Conservation (phyloP, 2,797 vertebrate species). For the Urosaurus nigricauda region DNA sequence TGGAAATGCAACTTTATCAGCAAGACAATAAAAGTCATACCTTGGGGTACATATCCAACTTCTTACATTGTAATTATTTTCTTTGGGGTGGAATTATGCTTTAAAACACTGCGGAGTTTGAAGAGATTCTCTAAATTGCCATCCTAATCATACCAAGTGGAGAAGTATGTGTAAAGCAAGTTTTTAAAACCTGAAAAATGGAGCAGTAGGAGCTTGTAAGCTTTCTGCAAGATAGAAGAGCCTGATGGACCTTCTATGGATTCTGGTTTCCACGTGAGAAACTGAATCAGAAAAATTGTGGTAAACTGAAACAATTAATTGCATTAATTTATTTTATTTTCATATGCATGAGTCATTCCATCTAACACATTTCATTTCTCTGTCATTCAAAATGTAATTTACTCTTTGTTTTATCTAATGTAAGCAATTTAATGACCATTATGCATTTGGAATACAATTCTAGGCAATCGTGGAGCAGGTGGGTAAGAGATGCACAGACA, state of each 20-base stretch:
- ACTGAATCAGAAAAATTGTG: conserved; percentile 32
- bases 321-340: conserved; percentile 35
- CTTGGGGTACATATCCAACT: conserved; percentile 36
- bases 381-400: conserved; percentile 22
- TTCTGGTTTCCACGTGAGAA: conserved; percentile 21
- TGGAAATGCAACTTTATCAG: conserved; percentile 39
- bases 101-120: conserved; percentile 3
- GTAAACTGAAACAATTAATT: conserved; percentile 55
- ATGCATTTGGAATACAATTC: background rate
- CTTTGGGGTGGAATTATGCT: conserved; percentile 22
- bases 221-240: conserved; percentile 30
- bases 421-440: background rate
- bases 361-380: conserved; percentile 61
- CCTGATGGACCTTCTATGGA: background rate
- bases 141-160: conserved; percentile 8
- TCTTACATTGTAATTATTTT: conserved; percentile 43
- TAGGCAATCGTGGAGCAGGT: background rate
- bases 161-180: conserved; percentile 66
- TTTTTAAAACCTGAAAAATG: conserved; percentile 68
- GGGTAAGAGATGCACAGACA: background rate
- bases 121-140: conserved; percentile 9
- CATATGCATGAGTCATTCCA: conserved; percentile 65
- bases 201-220: conserved; percentile 54
- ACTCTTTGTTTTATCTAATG: conserved; percentile 10
- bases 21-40: conserved; percentile 66